Evolutionary conservation across 2,888 invertebrate genomes (phyloP).

Genomic region (Caenorhabditis sp.): DNA sequence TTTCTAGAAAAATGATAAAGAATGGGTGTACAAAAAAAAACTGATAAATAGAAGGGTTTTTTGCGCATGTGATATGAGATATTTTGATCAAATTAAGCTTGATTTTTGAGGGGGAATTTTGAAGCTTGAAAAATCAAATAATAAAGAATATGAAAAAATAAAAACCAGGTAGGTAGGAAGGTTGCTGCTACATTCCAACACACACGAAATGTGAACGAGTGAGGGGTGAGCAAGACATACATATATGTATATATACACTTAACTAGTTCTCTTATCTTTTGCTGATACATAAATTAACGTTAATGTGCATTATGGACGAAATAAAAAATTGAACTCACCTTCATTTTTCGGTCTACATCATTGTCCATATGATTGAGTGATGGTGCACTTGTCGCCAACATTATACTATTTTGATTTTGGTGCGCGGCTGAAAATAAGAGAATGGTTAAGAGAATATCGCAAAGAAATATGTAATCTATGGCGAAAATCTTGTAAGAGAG

Average conservation of each 20-base stretch:
- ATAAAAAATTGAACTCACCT: conserved; percentile 17
- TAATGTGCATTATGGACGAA: too few species aligned
- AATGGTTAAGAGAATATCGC: too few species aligned
- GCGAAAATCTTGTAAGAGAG: not conserved
- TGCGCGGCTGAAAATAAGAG: conserved; percentile 20
- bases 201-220: conserved; percentile 47
- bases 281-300: not conserved
- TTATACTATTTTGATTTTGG: conserved; percentile 35
- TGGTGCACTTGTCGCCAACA: conserved; percentile 37
- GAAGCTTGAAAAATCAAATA: not conserved
- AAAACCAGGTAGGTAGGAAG: not conserved
- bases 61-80: too few species aligned
- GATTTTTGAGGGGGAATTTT: not conserved
- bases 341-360: conserved; percentile 19
- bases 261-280: too few species aligned
- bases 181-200: conserved; percentile 26
- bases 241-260: too few species aligned
- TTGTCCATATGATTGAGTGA: conserved; percentile 39
- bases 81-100: not conserved
- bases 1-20: too few species aligned
- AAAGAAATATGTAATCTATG: not conserved
- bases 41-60: too few species aligned
- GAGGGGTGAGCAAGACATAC: conserved; percentile 42
- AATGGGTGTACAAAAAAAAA: too few species aligned
- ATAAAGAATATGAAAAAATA: conserved; percentile 4